Conservation (phyloP, 2,888 invertebrate genomes). For the Rotaria socialis region DNA sequence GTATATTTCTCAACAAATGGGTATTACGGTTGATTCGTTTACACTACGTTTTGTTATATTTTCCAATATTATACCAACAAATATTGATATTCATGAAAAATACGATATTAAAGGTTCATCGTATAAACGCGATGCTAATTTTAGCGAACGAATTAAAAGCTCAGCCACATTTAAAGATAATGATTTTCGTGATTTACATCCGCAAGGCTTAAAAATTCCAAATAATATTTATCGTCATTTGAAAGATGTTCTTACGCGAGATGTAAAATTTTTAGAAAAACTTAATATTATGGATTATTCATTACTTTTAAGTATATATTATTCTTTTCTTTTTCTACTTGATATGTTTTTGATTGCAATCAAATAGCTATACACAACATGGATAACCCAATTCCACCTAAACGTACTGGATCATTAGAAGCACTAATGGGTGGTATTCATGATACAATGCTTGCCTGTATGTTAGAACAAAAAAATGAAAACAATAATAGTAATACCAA, state of each 20-base stretch:
- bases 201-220: conserved; percentile 86
- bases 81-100: conserved; percentile 87
- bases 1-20: background rate
- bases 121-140: conserved; percentile 93
- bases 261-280: conserved; percentile 71
- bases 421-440: background rate
- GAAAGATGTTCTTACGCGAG: conserved; percentile 90
- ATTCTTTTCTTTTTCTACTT: background rate
- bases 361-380: conserved; percentile 11
- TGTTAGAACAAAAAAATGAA: background rate
- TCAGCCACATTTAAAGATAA: conserved; percentile 94
- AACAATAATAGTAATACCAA: background rate
- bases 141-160: conserved; percentile 77
- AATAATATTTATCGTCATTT: conserved; percentile 90
- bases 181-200: conserved; percentile 93
- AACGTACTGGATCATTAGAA: background rate
- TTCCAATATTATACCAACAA: conserved; percentile 82
- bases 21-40: background rate
- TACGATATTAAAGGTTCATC: conserved; percentile 99
- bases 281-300: conserved; percentile 98
- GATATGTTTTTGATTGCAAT: background rate
- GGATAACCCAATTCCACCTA: background rate
- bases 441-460: background rate
- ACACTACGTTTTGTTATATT: conserved; percentile 33
- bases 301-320: conserved; percentile 74